Evolutionary conservation across 2,797 vertebrate species (phyloP).

Genomic region (Cossypha dichroa): DNA sequence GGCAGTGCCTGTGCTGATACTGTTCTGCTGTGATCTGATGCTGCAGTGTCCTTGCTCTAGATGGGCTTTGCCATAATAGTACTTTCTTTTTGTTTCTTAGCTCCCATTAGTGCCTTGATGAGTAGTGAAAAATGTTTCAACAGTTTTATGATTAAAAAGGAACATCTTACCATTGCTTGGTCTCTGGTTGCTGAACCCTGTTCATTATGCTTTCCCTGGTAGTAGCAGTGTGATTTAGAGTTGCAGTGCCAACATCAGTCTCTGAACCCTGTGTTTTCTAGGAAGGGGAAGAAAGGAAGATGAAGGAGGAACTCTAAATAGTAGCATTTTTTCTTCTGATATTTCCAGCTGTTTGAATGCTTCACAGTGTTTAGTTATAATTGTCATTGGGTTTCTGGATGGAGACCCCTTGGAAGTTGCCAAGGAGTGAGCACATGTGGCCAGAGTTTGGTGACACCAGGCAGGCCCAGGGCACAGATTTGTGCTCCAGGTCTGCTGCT

Average conservation of each 20-base stretch:
- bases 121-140: background rate
- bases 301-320: background rate
- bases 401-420: background rate
- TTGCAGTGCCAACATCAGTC: background rate
- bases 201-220: background rate
- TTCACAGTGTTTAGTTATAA: background rate
- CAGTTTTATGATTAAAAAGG: background rate
- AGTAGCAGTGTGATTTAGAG: background rate
- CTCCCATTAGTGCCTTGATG: background rate
- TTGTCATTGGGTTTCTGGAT: accelerated
- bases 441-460: accelerated
- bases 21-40: background rate
- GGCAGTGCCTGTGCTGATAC: background rate
- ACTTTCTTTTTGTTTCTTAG: background rate
- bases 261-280: conserved; percentile 7
- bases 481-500: background rate
- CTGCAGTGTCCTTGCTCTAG: background rate
- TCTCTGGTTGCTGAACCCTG: background rate
- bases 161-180: background rate
- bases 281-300: background rate
- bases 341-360: background rate
- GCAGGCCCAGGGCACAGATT: background rate
- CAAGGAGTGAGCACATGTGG: background rate
- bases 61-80: background rate
- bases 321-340: background rate